phyloP scores from a whole-genome alignment of 2,113 vertebrate genomes.

The Bagarius yarrelli region DNA sequence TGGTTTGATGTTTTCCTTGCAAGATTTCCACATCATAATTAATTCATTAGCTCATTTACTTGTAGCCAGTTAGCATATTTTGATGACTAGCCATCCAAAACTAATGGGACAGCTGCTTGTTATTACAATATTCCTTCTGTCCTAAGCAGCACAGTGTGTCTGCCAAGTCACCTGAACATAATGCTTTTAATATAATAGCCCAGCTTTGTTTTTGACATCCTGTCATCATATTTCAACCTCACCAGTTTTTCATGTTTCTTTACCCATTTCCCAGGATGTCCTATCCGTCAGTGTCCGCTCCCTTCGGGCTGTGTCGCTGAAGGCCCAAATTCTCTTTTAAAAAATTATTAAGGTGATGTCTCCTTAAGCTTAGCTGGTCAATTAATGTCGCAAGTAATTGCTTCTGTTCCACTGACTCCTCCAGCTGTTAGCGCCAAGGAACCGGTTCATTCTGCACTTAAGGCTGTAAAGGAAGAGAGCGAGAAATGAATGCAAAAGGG shows the following conservation, averaged over 20 bases:
- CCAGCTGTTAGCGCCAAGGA: neutral
- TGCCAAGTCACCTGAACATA: neutral
- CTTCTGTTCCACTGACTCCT: slow-evolving; percentile 31
- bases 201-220: neutral
- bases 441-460: neutral
- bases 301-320: neutral
- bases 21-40: neutral
- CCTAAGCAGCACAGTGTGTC: neutral
- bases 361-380: slow-evolving; percentile 39
- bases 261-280: neutral
- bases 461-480: neutral
- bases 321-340: neutral
- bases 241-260: neutral
- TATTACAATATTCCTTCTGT: neutral
- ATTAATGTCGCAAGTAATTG: slow-evolving; percentile 51
- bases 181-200: neutral
- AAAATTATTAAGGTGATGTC: slow-evolving; percentile 27
- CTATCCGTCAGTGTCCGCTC: neutral
- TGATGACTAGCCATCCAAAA: neutral
- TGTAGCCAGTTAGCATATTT: neutral
- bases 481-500: neutral
- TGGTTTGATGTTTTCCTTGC: neutral
- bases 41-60: neutral
- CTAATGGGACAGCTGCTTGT: neutral
- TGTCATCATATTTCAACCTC: neutral